A percentile compares a stretch with the other conserved stretches of the same genome.
Conservation (phyloP, 2,113 vertebrate genomes). For the Pangasianodon hypophthalmus region DNA sequence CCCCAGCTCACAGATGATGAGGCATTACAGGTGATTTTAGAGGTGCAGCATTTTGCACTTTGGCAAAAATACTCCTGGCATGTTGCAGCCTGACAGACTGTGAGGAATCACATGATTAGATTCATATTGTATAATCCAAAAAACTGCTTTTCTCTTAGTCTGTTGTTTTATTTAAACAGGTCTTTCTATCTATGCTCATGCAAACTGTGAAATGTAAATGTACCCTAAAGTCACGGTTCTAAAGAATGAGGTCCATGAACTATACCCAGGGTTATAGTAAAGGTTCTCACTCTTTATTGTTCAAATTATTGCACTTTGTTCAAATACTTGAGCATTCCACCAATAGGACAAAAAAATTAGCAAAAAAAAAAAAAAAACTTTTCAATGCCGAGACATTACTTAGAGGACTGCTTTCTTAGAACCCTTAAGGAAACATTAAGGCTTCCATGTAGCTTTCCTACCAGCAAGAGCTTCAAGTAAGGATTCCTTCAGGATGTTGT, state of each 20-base stretch:
- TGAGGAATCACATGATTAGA: not conserved
- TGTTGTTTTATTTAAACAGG: not conserved
- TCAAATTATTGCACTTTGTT: not conserved
- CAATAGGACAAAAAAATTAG: not conserved
- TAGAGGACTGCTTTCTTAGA: not conserved
- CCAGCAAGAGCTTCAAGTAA: not conserved
- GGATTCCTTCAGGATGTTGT: not conserved
- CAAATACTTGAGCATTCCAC: not conserved
- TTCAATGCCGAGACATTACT: too few relatives aligned
- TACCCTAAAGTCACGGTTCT: not conserved
- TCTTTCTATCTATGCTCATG: not conserved
- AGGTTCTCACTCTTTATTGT: not conserved
- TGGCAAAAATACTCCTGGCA: not conserved
- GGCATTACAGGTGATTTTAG: constrained; percentile 15
- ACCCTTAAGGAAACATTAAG: not conserved
- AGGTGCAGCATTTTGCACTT: not conserved
- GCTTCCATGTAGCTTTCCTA: not conserved
- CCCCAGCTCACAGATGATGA: not conserved
- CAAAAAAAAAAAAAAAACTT: too few relatives aligned
- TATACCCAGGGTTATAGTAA: too few relatives aligned
- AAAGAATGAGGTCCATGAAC: not conserved
- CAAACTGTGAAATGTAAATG: not conserved
- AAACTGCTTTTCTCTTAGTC: not conserved
- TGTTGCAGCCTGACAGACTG: not conserved
- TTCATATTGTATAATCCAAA: not conserved